These are phyloP conservation scores for Carpatolechia fugitivella DNA, from an alignment of 2,888 invertebrate species.

Conservation along the genomic window DNA sequence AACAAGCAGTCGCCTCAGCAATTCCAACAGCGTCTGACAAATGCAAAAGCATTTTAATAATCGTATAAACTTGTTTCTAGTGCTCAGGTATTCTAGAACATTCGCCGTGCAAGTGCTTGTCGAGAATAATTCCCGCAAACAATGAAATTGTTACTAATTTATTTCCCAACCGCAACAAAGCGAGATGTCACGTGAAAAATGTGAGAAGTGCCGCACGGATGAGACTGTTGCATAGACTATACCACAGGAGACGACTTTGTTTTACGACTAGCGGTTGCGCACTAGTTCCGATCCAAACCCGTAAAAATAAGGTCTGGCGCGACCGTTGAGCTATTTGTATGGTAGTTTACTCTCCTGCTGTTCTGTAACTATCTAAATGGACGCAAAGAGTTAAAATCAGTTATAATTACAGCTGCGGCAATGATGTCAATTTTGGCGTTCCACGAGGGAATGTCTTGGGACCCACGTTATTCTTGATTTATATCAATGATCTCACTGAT, in stretches of 20 bases:
- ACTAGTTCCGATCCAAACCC: too few species aligned
- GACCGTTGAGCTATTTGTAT: too few species aligned
- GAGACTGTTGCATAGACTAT: constrained; percentile 35
- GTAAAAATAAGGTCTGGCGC: too few species aligned
- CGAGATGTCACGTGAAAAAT: constrained; percentile 78
- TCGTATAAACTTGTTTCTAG: constrained; percentile 23
- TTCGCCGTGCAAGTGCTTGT: constrained; percentile 30
- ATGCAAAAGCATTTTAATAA: constrained; percentile 22
- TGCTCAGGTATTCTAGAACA: constrained; percentile 16
- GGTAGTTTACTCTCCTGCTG: too few species aligned
- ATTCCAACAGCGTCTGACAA: neutral
- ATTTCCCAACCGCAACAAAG: constrained; percentile 76
- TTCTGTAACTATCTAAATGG: too few species aligned
- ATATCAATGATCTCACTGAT: too few species aligned
- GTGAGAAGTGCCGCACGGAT: constrained; percentile 52
- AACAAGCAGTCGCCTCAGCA: neutral
- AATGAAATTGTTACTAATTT: constrained; percentile 79
- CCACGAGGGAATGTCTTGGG: too few species aligned
- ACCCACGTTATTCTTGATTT: too few species aligned
- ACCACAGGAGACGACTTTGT: neutral
- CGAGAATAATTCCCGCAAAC: constrained; percentile 69
- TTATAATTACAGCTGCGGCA: too few species aligned
- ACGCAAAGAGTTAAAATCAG: too few species aligned
- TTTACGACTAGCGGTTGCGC: too few species aligned
- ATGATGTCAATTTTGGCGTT: too few species aligned